Evolutionary conservation across 2,888 invertebrate genomes (phyloP), one percentile per base, ranked within the genome.

Genomic region (Eudemis profundana): DNA sequence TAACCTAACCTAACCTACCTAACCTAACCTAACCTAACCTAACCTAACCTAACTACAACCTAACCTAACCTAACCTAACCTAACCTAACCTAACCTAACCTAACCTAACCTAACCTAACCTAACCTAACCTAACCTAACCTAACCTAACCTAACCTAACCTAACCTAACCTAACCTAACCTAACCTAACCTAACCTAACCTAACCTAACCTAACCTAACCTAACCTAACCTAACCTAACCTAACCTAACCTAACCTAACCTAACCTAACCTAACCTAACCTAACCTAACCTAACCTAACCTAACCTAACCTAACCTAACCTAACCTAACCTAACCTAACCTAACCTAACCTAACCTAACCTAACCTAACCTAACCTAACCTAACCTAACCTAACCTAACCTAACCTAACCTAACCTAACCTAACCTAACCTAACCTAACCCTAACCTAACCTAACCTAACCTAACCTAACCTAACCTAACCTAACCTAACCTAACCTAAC

Each of bases 21-120:
- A 59, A 59, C 59, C 59, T 59, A 59, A 59, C 59, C 59, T 59
- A 59, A 59, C 59, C 59, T 47, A 56, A 56, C 56, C 56, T 56
- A 56, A 56, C 56, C 56, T 44, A 56, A 56, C 56, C 56, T 56
- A 56, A 56, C 56, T 44, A n/a, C 44, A 56, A 56, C 56, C 56
- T 56, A 56, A 56, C 56, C 56, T 56, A 56, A 56, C 56, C 56
- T 56, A 56, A 56, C 56, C 56, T 56, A 56, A 56, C 56, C 56
- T 56, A 56, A 56, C 56, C 56, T 56, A 49, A 49, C 49, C 49
- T 49, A 49, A 49, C 49, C 49, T 49, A 49, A 49, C 49, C 49
- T 49, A 36, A 36, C 38, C 36, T 38, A 38, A 38, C 53, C 36
- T 38, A 38, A 38, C 53, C 53, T 53, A 49, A 49, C 49, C 49